phyloP scores from a whole-genome alignment of 2,888 invertebrate genomes.

The Parthenolecanium corni region DNA sequence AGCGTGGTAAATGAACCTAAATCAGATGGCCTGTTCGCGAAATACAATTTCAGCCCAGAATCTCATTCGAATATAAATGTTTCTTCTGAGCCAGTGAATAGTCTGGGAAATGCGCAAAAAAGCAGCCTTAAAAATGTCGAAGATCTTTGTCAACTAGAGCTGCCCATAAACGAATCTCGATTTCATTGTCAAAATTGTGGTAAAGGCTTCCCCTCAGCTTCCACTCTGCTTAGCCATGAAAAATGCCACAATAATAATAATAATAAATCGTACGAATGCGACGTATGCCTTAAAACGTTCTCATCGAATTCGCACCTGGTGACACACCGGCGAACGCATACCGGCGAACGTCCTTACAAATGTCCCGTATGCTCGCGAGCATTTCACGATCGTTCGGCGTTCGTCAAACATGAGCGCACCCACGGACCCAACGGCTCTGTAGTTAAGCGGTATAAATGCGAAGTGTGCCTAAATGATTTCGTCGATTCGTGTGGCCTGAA shows the following conservation, averaged over 20 bases:
- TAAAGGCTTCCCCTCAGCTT: slow-evolving; percentile 32
- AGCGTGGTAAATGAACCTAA: too few species aligned
- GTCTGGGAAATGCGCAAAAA: background rate
- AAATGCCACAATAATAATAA: slow-evolving; percentile 31
- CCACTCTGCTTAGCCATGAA: slow-evolving; percentile 31
- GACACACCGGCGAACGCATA: slow-evolving; percentile 32
- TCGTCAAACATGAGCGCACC: slow-evolving; percentile 33
- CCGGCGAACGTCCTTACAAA: slow-evolving; percentile 31
- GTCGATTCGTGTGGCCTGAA: slow-evolving; percentile 33
- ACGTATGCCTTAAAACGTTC: slow-evolving; percentile 32
- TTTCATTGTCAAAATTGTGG: slow-evolving; percentile 31
- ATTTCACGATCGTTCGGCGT: slow-evolving; percentile 32
- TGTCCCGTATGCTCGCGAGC: slow-evolving; percentile 31
- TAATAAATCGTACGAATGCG: slow-evolving; percentile 31
- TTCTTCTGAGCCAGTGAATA: background rate
- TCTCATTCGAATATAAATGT: too few species aligned
- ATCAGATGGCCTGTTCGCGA: too few species aligned
- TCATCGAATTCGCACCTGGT: slow-evolving; percentile 32
- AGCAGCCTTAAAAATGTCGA: background rate
- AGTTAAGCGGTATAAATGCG: slow-evolving; percentile 32
- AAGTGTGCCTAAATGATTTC: slow-evolving; percentile 32
- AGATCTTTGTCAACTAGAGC: background rate
- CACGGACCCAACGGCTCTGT: slow-evolving; percentile 32
- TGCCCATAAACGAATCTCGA: slow-evolving; percentile 26
- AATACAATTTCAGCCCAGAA: too few species aligned